phyloP scores from a whole-genome alignment of 2,797 vertebrate species.

The Sebastes kiyomatsui region DNA sequence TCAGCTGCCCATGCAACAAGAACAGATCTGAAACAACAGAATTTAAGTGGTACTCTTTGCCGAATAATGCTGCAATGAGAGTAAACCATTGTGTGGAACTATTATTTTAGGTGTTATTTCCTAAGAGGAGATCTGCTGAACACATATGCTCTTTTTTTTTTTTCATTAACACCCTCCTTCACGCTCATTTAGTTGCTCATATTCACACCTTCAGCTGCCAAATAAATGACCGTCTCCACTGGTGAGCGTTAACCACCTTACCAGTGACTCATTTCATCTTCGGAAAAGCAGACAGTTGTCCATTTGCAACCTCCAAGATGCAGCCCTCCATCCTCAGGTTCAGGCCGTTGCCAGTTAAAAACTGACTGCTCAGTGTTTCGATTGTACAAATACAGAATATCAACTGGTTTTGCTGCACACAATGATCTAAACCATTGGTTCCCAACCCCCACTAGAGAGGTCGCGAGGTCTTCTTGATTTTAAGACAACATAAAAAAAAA shows the following conservation, averaged over 20 bases:
- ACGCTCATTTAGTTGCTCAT: slow-evolving; percentile 36
- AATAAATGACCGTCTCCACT: slow-evolving; percentile 29
- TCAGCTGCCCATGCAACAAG: neutral
- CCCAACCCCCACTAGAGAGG: no score
- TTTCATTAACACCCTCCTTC: slow-evolving; percentile 44
- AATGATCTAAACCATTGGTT: neutral
- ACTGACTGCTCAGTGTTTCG: neutral
- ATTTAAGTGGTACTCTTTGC: slow-evolving; percentile 8
- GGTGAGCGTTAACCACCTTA: slow-evolving; percentile 13
- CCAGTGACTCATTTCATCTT: neutral
- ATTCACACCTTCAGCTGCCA: slow-evolving; percentile 52
- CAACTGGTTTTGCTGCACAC: neutral
- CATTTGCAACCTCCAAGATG: neutral
- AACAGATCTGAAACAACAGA: neutral
- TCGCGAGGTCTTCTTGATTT: no score
- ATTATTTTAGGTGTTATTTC: neutral
- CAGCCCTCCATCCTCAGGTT: neutral
- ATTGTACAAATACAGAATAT: neutral
- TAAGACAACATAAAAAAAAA: no score
- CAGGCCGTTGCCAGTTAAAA: neutral
- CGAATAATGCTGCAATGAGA: neutral
- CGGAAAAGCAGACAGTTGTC: neutral
- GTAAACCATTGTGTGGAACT: neutral
- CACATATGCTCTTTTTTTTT: slow-evolving; percentile 33
- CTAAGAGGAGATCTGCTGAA: neutral